A percentile compares a stretch with the other conserved stretches of the same genome.
These are phyloP conservation scores for Seriola rivoliana DNA, from an alignment of 2,113 vertebrate species.

Conservation along the genomic window DNA sequence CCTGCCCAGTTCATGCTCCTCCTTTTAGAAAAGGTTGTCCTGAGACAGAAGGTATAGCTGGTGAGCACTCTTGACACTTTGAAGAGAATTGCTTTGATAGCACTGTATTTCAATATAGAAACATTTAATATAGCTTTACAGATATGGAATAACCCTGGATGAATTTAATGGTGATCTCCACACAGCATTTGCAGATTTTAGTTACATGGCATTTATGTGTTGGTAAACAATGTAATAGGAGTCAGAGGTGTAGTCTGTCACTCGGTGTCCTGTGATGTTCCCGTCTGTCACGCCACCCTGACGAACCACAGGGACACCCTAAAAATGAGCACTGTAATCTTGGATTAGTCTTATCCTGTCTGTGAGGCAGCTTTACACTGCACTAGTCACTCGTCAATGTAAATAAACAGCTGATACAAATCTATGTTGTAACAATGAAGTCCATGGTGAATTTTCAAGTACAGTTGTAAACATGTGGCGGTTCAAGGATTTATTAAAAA, in stretches of 20 bases:
- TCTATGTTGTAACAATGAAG: too few species aligned
- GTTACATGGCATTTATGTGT: not conserved
- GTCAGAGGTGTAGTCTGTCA: not conserved
- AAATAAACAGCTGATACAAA: not conserved
- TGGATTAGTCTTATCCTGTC: slow-evolving; percentile 41
- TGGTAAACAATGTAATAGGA: not conserved
- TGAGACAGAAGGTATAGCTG: not conserved
- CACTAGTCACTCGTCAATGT: not conserved
- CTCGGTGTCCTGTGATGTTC: not conserved
- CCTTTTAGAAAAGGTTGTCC: not conserved
- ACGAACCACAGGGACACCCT: not conserved
- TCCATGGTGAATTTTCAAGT: not conserved
- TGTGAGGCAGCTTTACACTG: slow-evolving; percentile 7
- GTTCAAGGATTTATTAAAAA: too few species aligned
- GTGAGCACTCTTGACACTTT: not conserved
- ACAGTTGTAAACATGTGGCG: not conserved
- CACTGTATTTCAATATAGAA: too few species aligned
- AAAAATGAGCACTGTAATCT: slow-evolving; percentile 43
- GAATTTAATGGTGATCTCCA: not conserved
- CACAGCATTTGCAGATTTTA: not conserved
- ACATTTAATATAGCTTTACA: not conserved
- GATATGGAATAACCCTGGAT: not conserved
- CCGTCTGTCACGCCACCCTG: not conserved
- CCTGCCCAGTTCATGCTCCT: slow-evolving; percentile 44
- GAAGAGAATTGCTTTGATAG: not conserved